Evolutionary conservation across 2,888 invertebrate genomes (phyloP), one percentile per base, ranked within the genome.

Genomic region (Yponomeuta plumbellus): DNA sequence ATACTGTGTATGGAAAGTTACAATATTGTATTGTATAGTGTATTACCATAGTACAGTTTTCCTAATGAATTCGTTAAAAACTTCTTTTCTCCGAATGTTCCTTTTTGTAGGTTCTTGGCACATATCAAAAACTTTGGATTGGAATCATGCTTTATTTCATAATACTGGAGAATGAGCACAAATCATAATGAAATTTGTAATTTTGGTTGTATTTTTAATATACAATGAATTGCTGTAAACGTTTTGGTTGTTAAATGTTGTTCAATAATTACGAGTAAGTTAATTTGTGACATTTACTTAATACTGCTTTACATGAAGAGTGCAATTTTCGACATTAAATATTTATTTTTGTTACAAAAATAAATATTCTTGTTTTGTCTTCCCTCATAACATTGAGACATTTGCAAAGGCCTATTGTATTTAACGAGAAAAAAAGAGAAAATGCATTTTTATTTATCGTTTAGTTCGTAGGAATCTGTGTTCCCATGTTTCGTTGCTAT

Each of bases 41-140:
- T 73, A 74, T 71, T 76, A 73, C 76, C 61, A 73, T 80, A 82
- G 80, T 81, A 80, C 80, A 81, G 67, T 68, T 71, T 76, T 76
- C 78, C 69, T 72, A 71, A 71, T 68, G 64, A 63, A 65, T 77
- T 78, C 80, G 78, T 78, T 75, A 70, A 13, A 21, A 44, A 20
- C 44, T 40, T 22, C 13, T 63, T 63, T 44, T 20, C 17, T 52
- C 44, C 44, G 44, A 52, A 58, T 71, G 75, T 76, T 79, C 73
- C 75, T 77, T 73, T 73, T 76, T 68, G 71, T 70, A 73, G 70
- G 71, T 76, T 73, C 72, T 76, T 79, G 76, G 76, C 78, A 81
- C 81, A 81, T 84, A 81, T 80, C 78, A 75, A 69, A 67, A 17
- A 52, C 17, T 17, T 52, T 52, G 44, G 44, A 52, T 52, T 52